phyloP scores from a whole-genome alignment of 2,797 vertebrate genomes.

The Sebastes trivittatus region DNA sequence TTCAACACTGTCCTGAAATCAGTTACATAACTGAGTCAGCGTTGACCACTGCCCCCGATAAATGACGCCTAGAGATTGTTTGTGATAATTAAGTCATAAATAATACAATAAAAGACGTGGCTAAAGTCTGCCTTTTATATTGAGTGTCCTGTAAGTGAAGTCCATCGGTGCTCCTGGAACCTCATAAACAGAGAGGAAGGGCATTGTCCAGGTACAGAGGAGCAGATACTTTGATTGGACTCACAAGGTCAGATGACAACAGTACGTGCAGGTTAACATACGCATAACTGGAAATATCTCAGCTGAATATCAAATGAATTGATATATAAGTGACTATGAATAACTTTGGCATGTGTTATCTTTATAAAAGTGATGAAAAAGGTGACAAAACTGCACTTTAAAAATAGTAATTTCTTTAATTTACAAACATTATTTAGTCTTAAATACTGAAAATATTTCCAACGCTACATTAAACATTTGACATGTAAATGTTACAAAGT shows the following conservation, averaged over 20 bases:
- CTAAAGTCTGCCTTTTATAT: not conserved
- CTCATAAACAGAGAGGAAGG: not conserved
- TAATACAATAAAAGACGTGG: conserved; percentile 12
- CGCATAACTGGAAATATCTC: not conserved
- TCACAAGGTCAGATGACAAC: not conserved
- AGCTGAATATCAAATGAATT: not conserved
- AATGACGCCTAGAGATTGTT: too few species aligned
- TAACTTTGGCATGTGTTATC: not conserved
- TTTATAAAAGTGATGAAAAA: not conserved
- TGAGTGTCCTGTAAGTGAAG: not conserved
- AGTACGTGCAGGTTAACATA: not conserved
- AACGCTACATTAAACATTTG: conserved; percentile 46
- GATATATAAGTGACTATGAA: not conserved
- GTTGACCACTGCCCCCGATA: too few species aligned
- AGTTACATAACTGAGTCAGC: too few species aligned
- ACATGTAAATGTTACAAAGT: conserved; percentile 22
- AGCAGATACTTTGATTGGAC: not conserved
- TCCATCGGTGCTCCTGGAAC: not conserved
- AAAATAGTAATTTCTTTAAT: conserved; percentile 68
- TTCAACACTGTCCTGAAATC: too few species aligned
- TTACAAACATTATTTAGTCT: conserved; percentile 66
- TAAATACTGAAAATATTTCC: conserved; percentile 68
- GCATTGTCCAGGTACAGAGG: not conserved
- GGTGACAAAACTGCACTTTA: conserved; percentile 13
- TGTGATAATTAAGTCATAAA: not conserved